Conservation (phyloP, 2,888 invertebrate species). For the Pyrocoelia pectoralis region DNA sequence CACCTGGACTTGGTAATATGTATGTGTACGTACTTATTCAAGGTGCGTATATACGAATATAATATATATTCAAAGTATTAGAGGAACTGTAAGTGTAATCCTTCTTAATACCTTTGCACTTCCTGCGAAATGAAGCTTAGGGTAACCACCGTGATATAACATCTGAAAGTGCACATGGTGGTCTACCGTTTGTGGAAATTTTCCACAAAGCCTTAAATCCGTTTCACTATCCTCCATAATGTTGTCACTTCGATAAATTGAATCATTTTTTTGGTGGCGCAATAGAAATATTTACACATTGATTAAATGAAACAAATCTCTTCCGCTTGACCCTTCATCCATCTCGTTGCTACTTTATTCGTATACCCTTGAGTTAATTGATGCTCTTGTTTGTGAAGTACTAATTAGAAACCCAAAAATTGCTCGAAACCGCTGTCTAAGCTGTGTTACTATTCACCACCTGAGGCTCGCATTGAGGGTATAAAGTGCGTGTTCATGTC, state of each 20-base stretch:
- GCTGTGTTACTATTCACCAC: conserved; percentile 20
- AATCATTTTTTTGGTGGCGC: not conserved
- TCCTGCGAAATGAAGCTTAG: conserved; percentile 35
- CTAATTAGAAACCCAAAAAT: conserved; percentile 26
- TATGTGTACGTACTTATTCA: conserved; percentile 15
- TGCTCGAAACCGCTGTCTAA: conserved; percentile 16
- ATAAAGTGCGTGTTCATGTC: conserved; percentile 28
- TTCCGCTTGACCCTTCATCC: too few species aligned
- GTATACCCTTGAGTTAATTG: not conserved
- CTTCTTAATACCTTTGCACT: conserved; percentile 36
- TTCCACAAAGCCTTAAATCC: conserved; percentile 6
- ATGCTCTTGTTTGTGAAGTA: conserved; percentile 14
- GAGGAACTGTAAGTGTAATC: conserved; percentile 35
- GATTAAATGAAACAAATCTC: too few species aligned
- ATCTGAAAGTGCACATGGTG: conserved; percentile 28
- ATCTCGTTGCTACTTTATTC: not conserved
- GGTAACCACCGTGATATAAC: conserved; percentile 35
- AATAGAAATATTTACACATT: too few species aligned
- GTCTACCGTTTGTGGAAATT: conserved; percentile 8
- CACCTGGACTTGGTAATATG: conserved; percentile 29
- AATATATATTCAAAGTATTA: conserved; percentile 23
- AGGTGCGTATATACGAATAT: conserved; percentile 26
- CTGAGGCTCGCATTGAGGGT: conserved; percentile 18
- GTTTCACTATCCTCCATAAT: not conserved
- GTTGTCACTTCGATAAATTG: not conserved